A percentile compares a stretch with the other conserved stretches of the same genome.
These are phyloP conservation scores for Sycophaga agraensis DNA, from an alignment of 1,140 invertebrate genomes.

Conservation along the genomic window DNA sequence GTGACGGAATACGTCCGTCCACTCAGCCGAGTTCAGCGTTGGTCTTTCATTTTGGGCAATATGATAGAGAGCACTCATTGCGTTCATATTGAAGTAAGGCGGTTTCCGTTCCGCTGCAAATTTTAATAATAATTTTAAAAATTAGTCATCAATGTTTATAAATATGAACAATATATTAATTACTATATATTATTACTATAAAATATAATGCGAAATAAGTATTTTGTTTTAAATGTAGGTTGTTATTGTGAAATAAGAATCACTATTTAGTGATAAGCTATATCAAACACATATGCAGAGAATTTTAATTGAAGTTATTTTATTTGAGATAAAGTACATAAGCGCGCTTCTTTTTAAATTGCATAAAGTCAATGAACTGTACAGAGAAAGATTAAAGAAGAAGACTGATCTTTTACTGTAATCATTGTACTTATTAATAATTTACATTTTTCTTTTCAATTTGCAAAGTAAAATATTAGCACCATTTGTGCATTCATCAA, in stretches of 20 bases:
- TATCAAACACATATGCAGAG: neutral
- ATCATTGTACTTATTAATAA: too few relatives aligned
- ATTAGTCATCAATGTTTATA: constrained; percentile 8
- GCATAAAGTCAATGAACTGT: too few relatives aligned
- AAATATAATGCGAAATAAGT: too few relatives aligned
- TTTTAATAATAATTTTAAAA: constrained; percentile 4
- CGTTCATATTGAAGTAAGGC: constrained; percentile 99
- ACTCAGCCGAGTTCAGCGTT: constrained; percentile 79
- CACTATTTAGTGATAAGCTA: constrained; percentile 9
- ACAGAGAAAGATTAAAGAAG: too few relatives aligned
- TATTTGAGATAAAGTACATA: constrained; percentile 3
- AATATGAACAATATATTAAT: neutral
- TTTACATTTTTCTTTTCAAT: too few relatives aligned
- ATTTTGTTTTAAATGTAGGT: neutral
- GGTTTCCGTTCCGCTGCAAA: constrained; percentile 93
- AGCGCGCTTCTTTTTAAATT: neutral
- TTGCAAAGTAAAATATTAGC: too few relatives aligned
- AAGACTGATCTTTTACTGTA: too few relatives aligned
- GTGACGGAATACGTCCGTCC: constrained; percentile 89
- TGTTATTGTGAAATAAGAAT: constrained; percentile 3
- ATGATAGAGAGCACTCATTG: constrained; percentile 99
- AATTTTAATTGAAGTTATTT: constrained; percentile 13
- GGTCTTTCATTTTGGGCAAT: constrained; percentile 99
- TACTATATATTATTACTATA: too few relatives aligned
- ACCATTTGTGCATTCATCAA: too few relatives aligned